Evolutionary conservation across 2,888 invertebrate species (phyloP), one percentile per base, ranked within the genome.

Genomic region (Thumatha senex): DNA sequence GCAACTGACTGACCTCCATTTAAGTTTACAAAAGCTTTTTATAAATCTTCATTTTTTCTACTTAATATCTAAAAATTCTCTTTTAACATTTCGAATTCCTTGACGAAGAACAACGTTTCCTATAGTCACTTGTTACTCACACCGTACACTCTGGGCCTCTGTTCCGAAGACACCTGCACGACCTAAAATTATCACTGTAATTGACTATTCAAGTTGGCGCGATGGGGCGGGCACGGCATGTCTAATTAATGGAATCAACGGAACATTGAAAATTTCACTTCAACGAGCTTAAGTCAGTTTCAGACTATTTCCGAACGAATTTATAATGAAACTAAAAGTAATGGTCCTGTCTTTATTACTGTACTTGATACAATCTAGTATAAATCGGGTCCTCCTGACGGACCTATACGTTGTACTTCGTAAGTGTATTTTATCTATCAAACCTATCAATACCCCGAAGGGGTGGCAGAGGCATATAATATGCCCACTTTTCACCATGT

Each of bases 141-240:
- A 55, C 71, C 74, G 56, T 51, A 36, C 56, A 34, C 52, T 63
- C 51, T 30, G 33, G 64, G 67, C 75, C 83, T 83, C 82, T 83
- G 81, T 84, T 78, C 72, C 67, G 70, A 74, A 84, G 87, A 83
- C 85, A 89, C 88, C 89, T 87, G 82, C 79, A 78, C 82, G 82
- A 84, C 86, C 84, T 79, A 82, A 89, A 89, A 91, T 91, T 90
- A 89, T 83, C 86, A 82, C 72, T 87, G 86, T 89, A 91, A 90
- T 90, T 90, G 89, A 88, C 87, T 85, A 89, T 89, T 89, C 87
- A 89, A 83, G 74, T 83, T 80, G 76, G 78, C 76, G 80, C 85
- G 80, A 86, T 82, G 82, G 80, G 74, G 82, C 81, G 84, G 79
- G 77, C 74, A 80, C 75, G 80, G 84, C 84, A 82, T 81, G 74